Conservation (phyloP, 2,888 invertebrate species). For the Choristoneura rosaceana region DNA sequence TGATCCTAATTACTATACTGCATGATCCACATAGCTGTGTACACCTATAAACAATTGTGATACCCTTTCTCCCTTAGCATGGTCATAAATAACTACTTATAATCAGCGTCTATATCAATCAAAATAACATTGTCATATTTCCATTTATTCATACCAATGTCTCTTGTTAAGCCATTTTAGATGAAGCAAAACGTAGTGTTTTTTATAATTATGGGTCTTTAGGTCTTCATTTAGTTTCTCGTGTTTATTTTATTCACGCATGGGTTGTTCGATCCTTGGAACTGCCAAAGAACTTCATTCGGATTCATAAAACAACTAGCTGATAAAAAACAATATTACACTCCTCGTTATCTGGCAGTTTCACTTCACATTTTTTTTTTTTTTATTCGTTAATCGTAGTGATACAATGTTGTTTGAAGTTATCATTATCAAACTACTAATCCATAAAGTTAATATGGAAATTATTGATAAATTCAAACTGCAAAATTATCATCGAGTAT, state of each 20-base stretch:
- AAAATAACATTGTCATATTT: slow-evolving; percentile 30
- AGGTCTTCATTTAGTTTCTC: slow-evolving; percentile 31
- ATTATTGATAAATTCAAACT: slow-evolving; percentile 39
- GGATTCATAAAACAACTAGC: slow-evolving; percentile 2
- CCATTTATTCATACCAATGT: slow-evolving; percentile 36
- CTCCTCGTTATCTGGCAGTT: slow-evolving; percentile 32
- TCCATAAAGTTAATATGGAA: neutral
- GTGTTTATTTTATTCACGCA: slow-evolving; percentile 35
- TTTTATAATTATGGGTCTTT: slow-evolving; percentile 26
- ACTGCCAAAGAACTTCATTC: slow-evolving; percentile 30
- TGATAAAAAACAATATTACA: slow-evolving; percentile 10
- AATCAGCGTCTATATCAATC: slow-evolving; percentile 15
- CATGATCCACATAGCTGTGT: slow-evolving; percentile 77
- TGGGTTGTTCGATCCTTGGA: slow-evolving; percentile 30
- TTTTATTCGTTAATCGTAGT: slow-evolving; percentile 27
- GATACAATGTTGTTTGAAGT: slow-evolving; percentile 35
- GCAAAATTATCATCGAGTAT: slow-evolving; percentile 28
- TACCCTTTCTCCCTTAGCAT: slow-evolving; percentile 70
- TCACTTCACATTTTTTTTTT: slow-evolving; percentile 25
- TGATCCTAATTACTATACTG: slow-evolving; percentile 78
- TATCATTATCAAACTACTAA: slow-evolving; percentile 36
- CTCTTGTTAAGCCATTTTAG: slow-evolving; percentile 18
- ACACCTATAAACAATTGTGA: slow-evolving; percentile 60
- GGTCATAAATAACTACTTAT: slow-evolving; percentile 51
- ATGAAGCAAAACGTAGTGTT: slow-evolving; percentile 31